Evolutionary conservation across 2,888 invertebrate species (phyloP).

Genomic region (Melitaea athalia): DNA sequence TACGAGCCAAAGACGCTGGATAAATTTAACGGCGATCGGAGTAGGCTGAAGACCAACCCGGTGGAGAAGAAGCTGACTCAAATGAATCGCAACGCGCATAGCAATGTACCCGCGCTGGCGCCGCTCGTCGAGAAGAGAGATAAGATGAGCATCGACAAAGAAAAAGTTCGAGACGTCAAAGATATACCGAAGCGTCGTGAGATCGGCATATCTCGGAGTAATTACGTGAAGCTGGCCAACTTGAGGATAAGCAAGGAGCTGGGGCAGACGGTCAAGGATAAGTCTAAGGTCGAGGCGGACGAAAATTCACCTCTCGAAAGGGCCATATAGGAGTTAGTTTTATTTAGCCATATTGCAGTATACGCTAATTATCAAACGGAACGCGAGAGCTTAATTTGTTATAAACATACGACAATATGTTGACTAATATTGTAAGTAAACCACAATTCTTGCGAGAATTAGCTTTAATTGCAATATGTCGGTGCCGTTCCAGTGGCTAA

Average conservation of each 20-base stretch:
- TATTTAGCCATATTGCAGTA: conserved; percentile 7
- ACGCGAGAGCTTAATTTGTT: conserved; percentile 20
- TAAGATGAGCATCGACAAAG: conserved; percentile 34
- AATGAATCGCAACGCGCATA: conserved; percentile 48
- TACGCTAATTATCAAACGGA: not conserved
- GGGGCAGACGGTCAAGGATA: conserved; percentile 37
- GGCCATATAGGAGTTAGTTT: conserved; percentile 50
- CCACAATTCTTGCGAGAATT: not conserved
- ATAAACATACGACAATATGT: conserved; percentile 6
- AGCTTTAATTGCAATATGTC: conserved; percentile 3
- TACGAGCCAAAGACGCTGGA: conserved; percentile 47
- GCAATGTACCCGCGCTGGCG: conserved; percentile 45
- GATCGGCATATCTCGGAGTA: conserved; percentile 69
- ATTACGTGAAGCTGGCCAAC: conserved; percentile 76
- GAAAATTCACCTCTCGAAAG: conserved; percentile 54
- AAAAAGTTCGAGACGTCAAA: conserved; percentile 37
- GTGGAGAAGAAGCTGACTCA: conserved; percentile 47
- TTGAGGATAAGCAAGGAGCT: conserved; percentile 67
- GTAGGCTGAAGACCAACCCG: conserved; percentile 57
- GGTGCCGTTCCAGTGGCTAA: conserved; percentile 17
- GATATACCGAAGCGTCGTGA: conserved; percentile 53
- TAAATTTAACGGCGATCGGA: conserved; percentile 51
- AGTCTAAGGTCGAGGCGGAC: conserved; percentile 26
- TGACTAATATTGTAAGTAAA: not conserved
- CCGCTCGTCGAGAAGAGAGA: conserved; percentile 54